A percentile compares a stretch with the other conserved stretches of the same genome.
Conservation (phyloP, 2,888 invertebrate genomes). For the Synanthedon vespiformis region DNA sequence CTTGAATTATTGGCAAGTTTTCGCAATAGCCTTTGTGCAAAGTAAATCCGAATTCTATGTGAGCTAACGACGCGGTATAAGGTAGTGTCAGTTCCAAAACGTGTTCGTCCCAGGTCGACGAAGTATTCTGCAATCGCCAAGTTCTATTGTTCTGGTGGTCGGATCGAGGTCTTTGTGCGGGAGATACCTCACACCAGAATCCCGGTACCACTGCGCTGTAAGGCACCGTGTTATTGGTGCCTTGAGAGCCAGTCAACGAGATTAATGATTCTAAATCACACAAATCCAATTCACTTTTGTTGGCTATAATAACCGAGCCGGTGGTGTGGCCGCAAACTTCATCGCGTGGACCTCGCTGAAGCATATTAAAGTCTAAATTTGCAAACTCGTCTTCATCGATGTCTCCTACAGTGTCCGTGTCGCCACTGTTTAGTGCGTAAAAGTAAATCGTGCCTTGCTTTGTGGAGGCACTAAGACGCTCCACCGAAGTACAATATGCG, state of each 20-base stretch:
- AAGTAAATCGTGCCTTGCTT: constrained; percentile 85
- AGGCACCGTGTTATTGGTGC: constrained; percentile 60
- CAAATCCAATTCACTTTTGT: constrained; percentile 68
- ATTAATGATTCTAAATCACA: constrained; percentile 77
- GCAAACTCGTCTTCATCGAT: constrained; percentile 77
- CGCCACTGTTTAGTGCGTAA: constrained; percentile 79
- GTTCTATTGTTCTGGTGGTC: constrained; percentile 91
- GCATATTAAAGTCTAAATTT: constrained; percentile 58
- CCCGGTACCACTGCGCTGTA: constrained; percentile 92
- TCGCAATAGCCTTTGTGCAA: constrained; percentile 81
- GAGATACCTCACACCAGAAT: constrained; percentile 94
- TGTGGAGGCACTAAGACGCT: constrained; percentile 87
- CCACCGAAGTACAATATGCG: constrained; percentile 88
- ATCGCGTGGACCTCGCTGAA: constrained; percentile 46
- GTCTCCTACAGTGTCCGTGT: constrained; percentile 79
- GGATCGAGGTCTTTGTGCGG: constrained; percentile 88
- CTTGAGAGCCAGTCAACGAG: constrained; percentile 81
- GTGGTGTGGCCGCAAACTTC: constrained; percentile 35
- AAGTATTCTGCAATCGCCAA: constrained; percentile 89
- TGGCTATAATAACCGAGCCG: constrained; percentile 62
- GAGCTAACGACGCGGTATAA: constrained; percentile 83
- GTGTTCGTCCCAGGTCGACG: constrained; percentile 94
- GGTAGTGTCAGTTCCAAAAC: constrained; percentile 90
- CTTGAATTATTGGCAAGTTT: constrained; percentile 83
- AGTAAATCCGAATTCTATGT: constrained; percentile 89